Evolutionary conservation across 2,888 invertebrate genomes (phyloP).

Genomic region (Hanleya hanleyi): DNA sequence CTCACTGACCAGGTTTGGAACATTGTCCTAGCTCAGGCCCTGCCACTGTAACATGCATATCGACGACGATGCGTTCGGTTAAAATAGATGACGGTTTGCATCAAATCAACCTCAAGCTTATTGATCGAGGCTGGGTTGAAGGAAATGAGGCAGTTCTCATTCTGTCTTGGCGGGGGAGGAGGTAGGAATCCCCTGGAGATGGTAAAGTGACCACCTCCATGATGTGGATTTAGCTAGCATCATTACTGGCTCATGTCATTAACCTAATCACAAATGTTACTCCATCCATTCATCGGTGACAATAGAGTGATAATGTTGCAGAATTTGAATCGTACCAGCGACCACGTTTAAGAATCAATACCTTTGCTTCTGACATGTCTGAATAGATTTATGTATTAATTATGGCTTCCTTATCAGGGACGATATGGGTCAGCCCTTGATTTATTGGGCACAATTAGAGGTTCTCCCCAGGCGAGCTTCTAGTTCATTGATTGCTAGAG

Average conservation of each 20-base stretch:
- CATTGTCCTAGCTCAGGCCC: not conserved
- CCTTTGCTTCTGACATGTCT: not conserved
- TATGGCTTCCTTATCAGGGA: not conserved
- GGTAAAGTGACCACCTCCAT: too few species aligned
- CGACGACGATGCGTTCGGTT: constrained; percentile 57
- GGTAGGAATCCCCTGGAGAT: not conserved
- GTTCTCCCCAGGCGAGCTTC: too few species aligned
- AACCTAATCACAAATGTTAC: not conserved
- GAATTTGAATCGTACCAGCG: too few species aligned
- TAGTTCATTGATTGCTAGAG: too few species aligned
- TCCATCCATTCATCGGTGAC: too few species aligned
- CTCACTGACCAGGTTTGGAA: not conserved
- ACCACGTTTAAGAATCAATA: too few species aligned
- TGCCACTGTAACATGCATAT: constrained; percentile 12
- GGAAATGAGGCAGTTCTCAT: constrained; percentile 58
- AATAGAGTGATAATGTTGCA: too few species aligned
- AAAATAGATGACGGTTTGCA: constrained; percentile 58
- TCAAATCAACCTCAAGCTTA: constrained; percentile 54
- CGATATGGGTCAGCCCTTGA: not conserved
- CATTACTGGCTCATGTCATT: too few species aligned
- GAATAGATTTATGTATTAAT: not conserved
- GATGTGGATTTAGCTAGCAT: too few species aligned
- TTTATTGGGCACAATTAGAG: not conserved
- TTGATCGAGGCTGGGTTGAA: constrained; percentile 62
- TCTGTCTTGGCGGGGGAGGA: constrained; percentile 27